These are phyloP conservation scores for Linhomoeus sp. DNA, from an alignment of 2,888 invertebrate genomes.

Conservation along the genomic window DNA sequence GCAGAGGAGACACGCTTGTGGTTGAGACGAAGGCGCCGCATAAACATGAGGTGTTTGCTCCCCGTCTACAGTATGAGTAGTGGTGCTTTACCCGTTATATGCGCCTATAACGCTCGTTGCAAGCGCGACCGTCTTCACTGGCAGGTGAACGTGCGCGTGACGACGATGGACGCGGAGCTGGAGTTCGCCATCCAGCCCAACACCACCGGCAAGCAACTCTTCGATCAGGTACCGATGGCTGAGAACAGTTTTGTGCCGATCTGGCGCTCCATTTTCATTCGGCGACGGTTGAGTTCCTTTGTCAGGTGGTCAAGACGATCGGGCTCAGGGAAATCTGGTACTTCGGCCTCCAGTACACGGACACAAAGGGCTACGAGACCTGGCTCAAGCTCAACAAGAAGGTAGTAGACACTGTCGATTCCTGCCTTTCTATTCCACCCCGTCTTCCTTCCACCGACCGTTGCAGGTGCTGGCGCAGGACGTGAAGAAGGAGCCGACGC, in stretches of 20 bases:
- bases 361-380: constrained; percentile 87
- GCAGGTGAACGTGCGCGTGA: constrained; percentile 91
- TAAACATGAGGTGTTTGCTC: too few relatives aligned
- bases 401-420: constrained; percentile 38
- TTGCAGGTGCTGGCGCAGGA: constrained; percentile 87
- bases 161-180: constrained; percentile 99
- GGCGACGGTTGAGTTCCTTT: too few relatives aligned
- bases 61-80: too few relatives aligned
- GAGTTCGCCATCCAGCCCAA: constrained; percentile 99
- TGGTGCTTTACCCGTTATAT: too few relatives aligned
- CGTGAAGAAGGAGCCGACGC: constrained; percentile 91
- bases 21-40: too few relatives aligned
- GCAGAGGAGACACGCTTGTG: too few relatives aligned
- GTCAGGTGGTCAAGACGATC: constrained; percentile 89
- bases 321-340: constrained; percentile 98
- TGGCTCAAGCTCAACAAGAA: constrained; percentile 99
- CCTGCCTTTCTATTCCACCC: not conserved
- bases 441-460: not conserved
- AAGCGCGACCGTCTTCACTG: too few relatives aligned
- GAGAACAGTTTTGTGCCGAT: too few relatives aligned
- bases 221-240: constrained; percentile 93
- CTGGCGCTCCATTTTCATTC: too few relatives aligned
- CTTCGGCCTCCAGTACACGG: constrained; percentile 96
- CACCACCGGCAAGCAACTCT: constrained; percentile 96
- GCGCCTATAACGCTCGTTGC: too few relatives aligned